Evolutionary conservation across 92 coral and sea anemone genomes (phyloP).

Genomic region (Heteractis magnifica): DNA sequence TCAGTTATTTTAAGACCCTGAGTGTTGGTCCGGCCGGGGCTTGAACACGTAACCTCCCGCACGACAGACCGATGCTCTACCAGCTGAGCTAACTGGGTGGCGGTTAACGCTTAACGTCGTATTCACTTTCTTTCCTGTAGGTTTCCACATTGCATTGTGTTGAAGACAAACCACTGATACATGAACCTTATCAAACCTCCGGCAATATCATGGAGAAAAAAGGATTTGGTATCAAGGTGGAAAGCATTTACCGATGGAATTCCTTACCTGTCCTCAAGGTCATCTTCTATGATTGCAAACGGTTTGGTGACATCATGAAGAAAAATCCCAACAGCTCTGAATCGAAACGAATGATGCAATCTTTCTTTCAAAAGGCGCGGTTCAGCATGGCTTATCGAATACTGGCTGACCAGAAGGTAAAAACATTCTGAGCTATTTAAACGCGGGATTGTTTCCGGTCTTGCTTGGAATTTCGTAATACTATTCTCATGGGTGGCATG

Average conservation of each 20-base stretch:
- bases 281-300: constrained; percentile 36
- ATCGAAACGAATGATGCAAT: background rate
- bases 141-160: background rate
- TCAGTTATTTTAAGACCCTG: too few species aligned
- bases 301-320: constrained; percentile 18
- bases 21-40: too few species aligned
- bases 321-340: background rate
- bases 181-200: background rate
- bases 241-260: constrained; percentile 35
- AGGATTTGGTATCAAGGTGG: constrained; percentile 33
- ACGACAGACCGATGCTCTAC: too few species aligned
- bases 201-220: background rate
- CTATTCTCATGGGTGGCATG: too few species aligned
- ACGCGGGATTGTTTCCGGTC: too few species aligned
- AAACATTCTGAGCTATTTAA: too few species aligned
- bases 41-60: too few species aligned
- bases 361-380: background rate
- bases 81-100: too few species aligned
- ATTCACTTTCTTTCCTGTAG: background rate
- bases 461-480: too few species aligned
- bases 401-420: background rate
- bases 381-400: background rate
- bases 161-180: background rate
- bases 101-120: too few species aligned
- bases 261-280: constrained; percentile 36